Evolutionary conservation across 2,888 invertebrate species (phyloP).

Genomic region (Erannis defoliaria): DNA sequence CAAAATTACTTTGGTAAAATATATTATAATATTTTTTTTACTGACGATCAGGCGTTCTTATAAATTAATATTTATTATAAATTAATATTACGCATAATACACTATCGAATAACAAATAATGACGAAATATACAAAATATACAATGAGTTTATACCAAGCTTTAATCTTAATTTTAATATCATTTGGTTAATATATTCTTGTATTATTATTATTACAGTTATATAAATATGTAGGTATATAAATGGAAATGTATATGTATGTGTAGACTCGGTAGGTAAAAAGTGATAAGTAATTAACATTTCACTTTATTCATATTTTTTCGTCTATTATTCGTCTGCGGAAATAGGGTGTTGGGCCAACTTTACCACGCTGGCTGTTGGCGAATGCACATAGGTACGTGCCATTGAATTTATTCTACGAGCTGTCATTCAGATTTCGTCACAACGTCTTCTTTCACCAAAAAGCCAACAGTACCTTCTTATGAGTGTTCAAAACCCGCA

Average conservation of each 20-base stretch:
- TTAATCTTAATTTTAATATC: conserved; percentile 23
- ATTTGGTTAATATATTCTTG: conserved; percentile 33
- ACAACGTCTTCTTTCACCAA: no score
- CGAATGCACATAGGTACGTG: no score
- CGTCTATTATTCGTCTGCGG: no score
- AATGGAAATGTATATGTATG: conserved; percentile 6
- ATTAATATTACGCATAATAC: conserved; percentile 40
- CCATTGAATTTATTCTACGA: no score
- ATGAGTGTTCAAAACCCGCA: no score
- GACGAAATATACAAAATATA: conserved; percentile 45
- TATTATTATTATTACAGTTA: conserved; percentile 31
- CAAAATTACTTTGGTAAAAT: conserved; percentile 69
- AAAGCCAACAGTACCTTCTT: no score
- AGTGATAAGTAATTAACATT: no score
- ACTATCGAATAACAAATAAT: conserved; percentile 42
- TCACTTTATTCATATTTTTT: no score
- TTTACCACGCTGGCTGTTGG: no score
- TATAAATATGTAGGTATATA: conserved; percentile 8
- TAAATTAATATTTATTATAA: conserved; percentile 42
- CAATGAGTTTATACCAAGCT: conserved; percentile 38
- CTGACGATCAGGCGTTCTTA: conserved; percentile 43
- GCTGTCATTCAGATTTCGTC: no score
- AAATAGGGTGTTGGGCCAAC: no score
- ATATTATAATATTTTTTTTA: conserved; percentile 39
- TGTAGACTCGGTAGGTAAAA: conserved; percentile 1